Percentiles rank a stretch among this genome's conserved stretches.
Conservation (phyloP, 2,113 vertebrate genomes). For the Junco hyemalis region DNA sequence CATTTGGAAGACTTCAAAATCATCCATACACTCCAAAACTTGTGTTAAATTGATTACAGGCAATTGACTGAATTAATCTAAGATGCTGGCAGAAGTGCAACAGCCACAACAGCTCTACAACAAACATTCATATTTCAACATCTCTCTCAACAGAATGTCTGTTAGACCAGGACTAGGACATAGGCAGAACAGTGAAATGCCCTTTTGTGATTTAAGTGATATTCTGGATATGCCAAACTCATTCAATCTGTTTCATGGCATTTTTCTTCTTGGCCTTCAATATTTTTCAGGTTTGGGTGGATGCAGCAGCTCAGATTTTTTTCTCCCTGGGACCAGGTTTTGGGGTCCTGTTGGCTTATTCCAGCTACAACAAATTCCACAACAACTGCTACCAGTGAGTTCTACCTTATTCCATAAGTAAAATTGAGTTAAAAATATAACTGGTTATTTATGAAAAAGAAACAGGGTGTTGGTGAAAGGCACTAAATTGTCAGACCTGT, state of each 20-base stretch:
- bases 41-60: not conserved
- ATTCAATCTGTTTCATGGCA: not conserved
- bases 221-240: not conserved
- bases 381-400: constrained; percentile 99
- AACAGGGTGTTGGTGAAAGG: not conserved
- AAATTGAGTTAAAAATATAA: accelerated
- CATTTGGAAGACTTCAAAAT: not conserved
- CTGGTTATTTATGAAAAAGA: not conserved
- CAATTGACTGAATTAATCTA: not conserved
- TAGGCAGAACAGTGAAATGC: not conserved
- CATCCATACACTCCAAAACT: not conserved
- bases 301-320: constrained; percentile 97
- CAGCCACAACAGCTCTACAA: not conserved
- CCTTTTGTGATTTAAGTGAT: not conserved
- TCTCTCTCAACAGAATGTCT: not conserved
- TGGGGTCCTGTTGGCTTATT: constrained; percentile 92
- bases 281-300: constrained; percentile 91
- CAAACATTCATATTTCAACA: not conserved
- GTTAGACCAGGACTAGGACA: not conserved
- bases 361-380: constrained; percentile 98
- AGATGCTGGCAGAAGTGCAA: not conserved
- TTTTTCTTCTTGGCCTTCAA: not conserved
- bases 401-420: not conserved
- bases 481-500: not conserved
- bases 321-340: constrained; percentile 98